A percentile compares a stretch with the other conserved stretches of the same genome.
These are phyloP conservation scores for Scaptomyza parva DNA, from an alignment of 2,888 invertebrate genomes.

Conservation along the genomic window DNA sequence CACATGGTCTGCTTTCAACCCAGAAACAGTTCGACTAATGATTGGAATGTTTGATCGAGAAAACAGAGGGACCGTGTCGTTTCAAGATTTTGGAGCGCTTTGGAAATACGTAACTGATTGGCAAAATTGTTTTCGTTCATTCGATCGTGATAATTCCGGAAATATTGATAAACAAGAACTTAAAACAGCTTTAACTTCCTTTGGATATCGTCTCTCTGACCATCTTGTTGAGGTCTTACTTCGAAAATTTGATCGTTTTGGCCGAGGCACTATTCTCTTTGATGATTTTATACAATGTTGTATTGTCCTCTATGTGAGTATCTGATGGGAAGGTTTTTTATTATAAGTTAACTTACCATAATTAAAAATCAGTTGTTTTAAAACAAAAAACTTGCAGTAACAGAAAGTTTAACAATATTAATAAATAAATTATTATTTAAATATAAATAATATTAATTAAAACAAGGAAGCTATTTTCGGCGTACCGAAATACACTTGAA, in stretches of 20 bases:
- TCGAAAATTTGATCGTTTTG: slow-evolving; percentile 96
- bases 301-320: slow-evolving; percentile 86
- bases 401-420: no score
- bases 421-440: no score
- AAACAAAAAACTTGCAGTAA: no score
- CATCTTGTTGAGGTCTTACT: slow-evolving; percentile 92
- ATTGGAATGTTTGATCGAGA: slow-evolving; percentile 97
- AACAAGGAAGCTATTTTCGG: no score
- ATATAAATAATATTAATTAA: no score
- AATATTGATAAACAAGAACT: slow-evolving; percentile 97
- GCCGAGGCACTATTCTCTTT: slow-evolving; percentile 95
- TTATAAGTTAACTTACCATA: background rate
- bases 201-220: slow-evolving; percentile 95
- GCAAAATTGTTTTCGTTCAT: slow-evolving; percentile 97
- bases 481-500: no score
- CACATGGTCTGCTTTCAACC: slow-evolving; percentile 99
- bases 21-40: slow-evolving; percentile 94
- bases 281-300: slow-evolving; percentile 99
- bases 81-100: slow-evolving; percentile 97
- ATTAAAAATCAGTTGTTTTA: no score
- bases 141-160: slow-evolving; percentile 96
- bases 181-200: no score
- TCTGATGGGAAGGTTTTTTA: background rate
- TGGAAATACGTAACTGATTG: slow-evolving; percentile 99
- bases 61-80: slow-evolving; percentile 94